A percentile compares a stretch with the other conserved stretches of the same genome.
These are phyloP conservation scores for Rhopalosiphum padi DNA, from an alignment of 1,140 invertebrate species.

Conservation along the genomic window DNA sequence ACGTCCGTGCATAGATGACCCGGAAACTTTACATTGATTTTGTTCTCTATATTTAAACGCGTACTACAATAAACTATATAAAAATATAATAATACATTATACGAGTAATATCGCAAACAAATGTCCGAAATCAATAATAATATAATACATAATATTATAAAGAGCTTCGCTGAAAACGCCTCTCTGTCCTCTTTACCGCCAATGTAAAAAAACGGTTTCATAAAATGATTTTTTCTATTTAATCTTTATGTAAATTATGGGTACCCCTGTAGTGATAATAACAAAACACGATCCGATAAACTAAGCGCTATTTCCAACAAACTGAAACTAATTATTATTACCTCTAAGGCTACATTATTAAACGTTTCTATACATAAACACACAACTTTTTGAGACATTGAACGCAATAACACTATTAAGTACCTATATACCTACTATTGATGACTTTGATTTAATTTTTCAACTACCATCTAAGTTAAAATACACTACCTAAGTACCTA, in stretches of 20 bases:
- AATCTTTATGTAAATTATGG: background rate
- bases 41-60: background rate
- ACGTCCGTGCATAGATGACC: background rate
- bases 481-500: background rate
- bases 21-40: slow-evolving; percentile 8
- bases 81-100: background rate
- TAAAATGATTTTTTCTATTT: background rate
- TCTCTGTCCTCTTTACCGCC: background rate
- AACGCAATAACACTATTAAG: background rate
- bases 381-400: background rate
- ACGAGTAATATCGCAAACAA: background rate
- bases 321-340: background rate
- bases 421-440: background rate
- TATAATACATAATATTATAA: background rate
- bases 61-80: background rate
- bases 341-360: background rate
- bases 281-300: background rate
- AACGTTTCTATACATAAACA: background rate
- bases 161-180: background rate
- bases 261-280: background rate
- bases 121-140: background rate
- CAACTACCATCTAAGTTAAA: background rate
- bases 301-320: background rate
- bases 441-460: background rate
- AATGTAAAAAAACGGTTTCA: background rate